Evolutionary conservation across 1,140 invertebrate species (phyloP), one percentile per base, ranked within the genome.

Genomic region (Grapholita molesta): DNA sequence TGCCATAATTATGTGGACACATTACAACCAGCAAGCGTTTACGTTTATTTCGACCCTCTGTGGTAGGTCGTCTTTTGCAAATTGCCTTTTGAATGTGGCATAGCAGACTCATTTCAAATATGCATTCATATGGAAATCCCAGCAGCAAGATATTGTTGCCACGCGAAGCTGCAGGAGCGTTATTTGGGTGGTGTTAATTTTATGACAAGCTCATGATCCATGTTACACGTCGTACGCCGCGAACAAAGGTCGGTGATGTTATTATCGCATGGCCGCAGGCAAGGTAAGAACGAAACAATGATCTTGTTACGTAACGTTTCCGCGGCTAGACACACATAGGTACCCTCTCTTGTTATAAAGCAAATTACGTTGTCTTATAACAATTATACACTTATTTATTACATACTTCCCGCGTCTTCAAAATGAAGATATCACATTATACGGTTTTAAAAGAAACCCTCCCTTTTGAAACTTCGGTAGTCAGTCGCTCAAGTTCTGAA

Each of bases 301-400:
- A 74, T 74, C 53, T 73, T 11, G 64, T 73, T 73, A 69, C 67
- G 32, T 69, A 67, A 71, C 28, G 61, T 65, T 71, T 69, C 66
- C 42, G 25, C 30, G 21, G 28, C 48, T 57, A 67, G 35, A 57
- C 9, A 11, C 25, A 28, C 55, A 28, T 61, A 28, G 24, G 12
- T 32, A 8, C 55, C 28, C 15, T 61, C n/a, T 61, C 24, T 15
- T 48, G 21, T 2, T 48, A 21, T n/a, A 38, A 38, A 38, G 35
- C 15, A 48, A 7, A 7, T 8, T 9, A n/a, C 3, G 18, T 48
- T 48, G 18, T 21, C 15, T 48, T 48, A 21, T 18, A 48, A 48
- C 18, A 48, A 48, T 21, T 8, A 48, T 18, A 0, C 2, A 48
- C 12, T 38, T 38, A 6, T 12, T 35, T 9, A 8, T 9, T 11